Base-by-base conservation (phyloP, 2,888 invertebrate genomes). In the Nycteola revayana region DNA sequence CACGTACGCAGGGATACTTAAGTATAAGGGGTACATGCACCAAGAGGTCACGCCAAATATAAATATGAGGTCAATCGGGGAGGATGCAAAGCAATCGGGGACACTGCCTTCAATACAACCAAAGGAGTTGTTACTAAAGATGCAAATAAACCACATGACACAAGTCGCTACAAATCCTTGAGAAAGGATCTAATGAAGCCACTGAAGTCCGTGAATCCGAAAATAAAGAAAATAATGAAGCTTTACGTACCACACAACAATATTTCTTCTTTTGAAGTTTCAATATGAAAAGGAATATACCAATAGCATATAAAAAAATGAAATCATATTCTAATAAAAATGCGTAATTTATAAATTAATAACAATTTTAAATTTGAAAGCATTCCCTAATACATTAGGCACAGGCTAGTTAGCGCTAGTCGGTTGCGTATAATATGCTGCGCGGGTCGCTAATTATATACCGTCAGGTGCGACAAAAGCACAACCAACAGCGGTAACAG, bases 21-120 rank as follows among this genome's bases (percentile, higher is more conserved):
- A 71, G 56, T 60, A 67, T 79, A 76, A 28, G 64, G 77, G 72
- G 58, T 71, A 65, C 89, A 89, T 89, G 89, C 89, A 82, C 89
- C 89, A 88, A 89, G 89, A 89, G 75, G 89, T 86, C 89, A 89
- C 89, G 89, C 89, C 89, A 89, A 85, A 76, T 75, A 80, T 80
- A 21, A 14, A 7, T n/a, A 80, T 74, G 66, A 75, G 75, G 66
- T 78, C n/a, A 67, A 56, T 73, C 51, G 63, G 83, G 85, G 76
- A 70, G 75, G 86, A 89, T 88, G 87, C 88, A 88, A 88, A 89
- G 88, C 88, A 74, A 80, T 84, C 86, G 86, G 88, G 88, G 88
- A 86, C 87, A 87, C 87, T 88, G 88, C 87, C 86, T 88, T 86
- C 86, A 87, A n/a, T 84, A 80, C 80, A 87, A 86, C 75, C 84